Conservation (phyloP, 92 coral and sea anemone species). For the Porites evermanni region DNA sequence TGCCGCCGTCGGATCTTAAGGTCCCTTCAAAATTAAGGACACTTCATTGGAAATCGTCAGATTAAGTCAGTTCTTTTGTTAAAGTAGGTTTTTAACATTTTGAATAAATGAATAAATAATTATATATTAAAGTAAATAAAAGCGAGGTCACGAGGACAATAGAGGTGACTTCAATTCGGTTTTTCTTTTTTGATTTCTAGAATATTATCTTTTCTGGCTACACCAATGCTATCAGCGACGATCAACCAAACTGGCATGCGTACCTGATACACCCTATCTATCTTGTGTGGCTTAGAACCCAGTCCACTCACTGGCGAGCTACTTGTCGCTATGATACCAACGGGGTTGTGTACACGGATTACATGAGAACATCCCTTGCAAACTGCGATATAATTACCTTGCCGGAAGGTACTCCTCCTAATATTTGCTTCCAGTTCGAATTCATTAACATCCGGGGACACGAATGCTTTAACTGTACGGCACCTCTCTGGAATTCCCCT, state of each 20-base stretch:
- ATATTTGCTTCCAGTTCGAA: slow-evolving; percentile 13
- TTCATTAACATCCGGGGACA: slow-evolving; percentile 30
- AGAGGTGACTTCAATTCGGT: too few relatives aligned
- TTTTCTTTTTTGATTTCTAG: too few relatives aligned
- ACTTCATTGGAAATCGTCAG: too few relatives aligned
- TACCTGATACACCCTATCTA: background rate
- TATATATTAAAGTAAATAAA: too few relatives aligned
- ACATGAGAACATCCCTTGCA: slow-evolving; percentile 18
- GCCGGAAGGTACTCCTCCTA: background rate
- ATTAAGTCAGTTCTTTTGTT: too few relatives aligned
- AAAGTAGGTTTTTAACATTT: too few relatives aligned
- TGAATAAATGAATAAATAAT: too few relatives aligned
- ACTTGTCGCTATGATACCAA: background rate
- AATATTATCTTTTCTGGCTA: too few relatives aligned
- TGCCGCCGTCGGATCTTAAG: too few relatives aligned
- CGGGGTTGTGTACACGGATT: slow-evolving; percentile 8
- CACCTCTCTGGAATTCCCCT: background rate
- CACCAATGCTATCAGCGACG: slow-evolving; percentile 3
- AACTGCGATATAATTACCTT: slow-evolving; percentile 12
- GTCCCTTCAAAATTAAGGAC: too few relatives aligned
- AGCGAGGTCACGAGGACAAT: too few relatives aligned
- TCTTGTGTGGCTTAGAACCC: slow-evolving; percentile 2
- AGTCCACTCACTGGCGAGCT: slow-evolving; percentile 23
- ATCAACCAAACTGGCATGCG: slow-evolving; percentile 40
- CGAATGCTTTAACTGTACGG: slow-evolving; percentile 8